Evolutionary conservation across 2,888 invertebrate genomes (phyloP), one percentile per base, ranked within the genome.

Genomic region (Tetropium fuscum): DNA sequence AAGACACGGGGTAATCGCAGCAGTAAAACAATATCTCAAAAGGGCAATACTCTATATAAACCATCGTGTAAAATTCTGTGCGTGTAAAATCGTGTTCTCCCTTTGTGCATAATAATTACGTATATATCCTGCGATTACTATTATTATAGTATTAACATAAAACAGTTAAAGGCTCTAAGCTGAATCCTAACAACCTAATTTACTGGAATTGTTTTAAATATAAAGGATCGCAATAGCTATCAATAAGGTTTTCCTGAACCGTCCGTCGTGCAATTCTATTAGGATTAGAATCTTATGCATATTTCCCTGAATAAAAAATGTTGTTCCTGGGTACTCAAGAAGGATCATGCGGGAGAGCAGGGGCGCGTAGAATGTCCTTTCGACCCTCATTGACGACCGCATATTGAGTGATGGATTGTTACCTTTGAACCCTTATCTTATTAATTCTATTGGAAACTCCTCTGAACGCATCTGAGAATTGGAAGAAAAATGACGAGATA

Each of bases 351-450:
- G 44, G 25, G 53, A 38, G 13, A 36, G 25, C 27, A 54, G 32
- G 16, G 19, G 6, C n/a, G n/a, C n/a, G 34, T 34, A 32, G 20
- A 45, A 38, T 45, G 36, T 45, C 43, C 44, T 44, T 34, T 20
- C 43, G 54, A 44, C 54, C 43, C 54, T 41, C 34, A 54, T 27
- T 27, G 44, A 18, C 36, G 54, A 25, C 25, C 44, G 22, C 44
- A 45, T 32, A 44, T 32, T 22, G 54, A 36, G 36, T 44, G 44
- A 54, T 54, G 44, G 36, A 54, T 54, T 34, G 54, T 54, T 34
- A 45, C 45, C 54, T 54, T 54, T 45, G 44, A 34, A 34, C 54
- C 54, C 45, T 54, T 54, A 45, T 54, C 54, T 54, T 54, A 54
- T 54, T 54, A 54, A 54, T 54, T 54, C 54, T 44, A 38, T 16